Evolutionary conservation across 2,113 vertebrate species (phyloP).

Genomic region (Pterocles orientalis): DNA sequence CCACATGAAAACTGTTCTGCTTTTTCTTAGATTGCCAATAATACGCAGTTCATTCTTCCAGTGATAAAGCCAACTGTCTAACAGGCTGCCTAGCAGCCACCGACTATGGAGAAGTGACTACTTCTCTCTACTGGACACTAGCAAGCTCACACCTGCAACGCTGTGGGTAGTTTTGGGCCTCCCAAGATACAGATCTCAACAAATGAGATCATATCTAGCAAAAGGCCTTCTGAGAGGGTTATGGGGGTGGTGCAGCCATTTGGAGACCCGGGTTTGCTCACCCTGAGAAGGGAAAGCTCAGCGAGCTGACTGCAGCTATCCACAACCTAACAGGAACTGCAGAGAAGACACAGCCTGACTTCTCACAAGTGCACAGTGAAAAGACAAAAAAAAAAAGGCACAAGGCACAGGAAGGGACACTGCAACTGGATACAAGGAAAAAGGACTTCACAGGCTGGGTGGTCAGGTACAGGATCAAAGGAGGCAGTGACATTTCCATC

Average conservation of each 20-base stretch:
- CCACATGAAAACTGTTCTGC: background rate
- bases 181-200: background rate
- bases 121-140: background rate
- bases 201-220: fast-evolving
- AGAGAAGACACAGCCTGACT: background rate
- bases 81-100: background rate
- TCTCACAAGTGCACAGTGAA: background rate
- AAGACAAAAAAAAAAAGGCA: background rate
- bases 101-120: background rate
- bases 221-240: background rate
- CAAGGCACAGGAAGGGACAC: background rate
- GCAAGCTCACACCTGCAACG: background rate
- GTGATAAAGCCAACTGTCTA: background rate
- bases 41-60: fast-evolving
- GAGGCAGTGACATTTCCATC: background rate
- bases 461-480: background rate
- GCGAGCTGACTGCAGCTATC: background rate
- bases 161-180: fast-evolving
- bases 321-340: background rate
- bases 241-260: background rate
- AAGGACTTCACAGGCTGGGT: background rate
- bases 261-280: background rate
- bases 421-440: background rate
- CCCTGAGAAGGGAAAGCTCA: background rate
- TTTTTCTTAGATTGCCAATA: background rate